Conservation (phyloP, 1,140 invertebrate genomes). For the Drosophila serrata region DNA sequence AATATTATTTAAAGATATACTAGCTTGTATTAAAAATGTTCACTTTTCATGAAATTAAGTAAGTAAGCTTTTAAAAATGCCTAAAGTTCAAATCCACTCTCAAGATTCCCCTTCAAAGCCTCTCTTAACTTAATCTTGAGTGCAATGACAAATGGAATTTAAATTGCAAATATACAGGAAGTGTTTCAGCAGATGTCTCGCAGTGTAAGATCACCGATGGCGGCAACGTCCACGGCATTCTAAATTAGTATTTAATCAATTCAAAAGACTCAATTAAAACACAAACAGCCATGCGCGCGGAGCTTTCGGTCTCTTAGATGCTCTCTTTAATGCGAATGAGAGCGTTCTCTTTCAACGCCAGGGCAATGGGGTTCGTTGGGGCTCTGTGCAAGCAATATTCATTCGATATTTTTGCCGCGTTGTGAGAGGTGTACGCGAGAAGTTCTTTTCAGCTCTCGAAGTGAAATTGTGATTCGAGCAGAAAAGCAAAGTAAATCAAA, state of each 20-base stretch:
- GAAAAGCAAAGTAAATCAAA: slow-evolving; percentile 53
- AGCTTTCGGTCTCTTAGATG: slow-evolving; percentile 39
- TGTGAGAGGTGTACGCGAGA: slow-evolving; percentile 41
- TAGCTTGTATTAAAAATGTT: neutral
- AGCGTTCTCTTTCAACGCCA: slow-evolving; percentile 17
- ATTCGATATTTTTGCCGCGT: slow-evolving; percentile 41
- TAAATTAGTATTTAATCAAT: slow-evolving; percentile 77
- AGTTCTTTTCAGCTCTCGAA: slow-evolving; percentile 13
- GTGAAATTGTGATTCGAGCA: slow-evolving; percentile 26
- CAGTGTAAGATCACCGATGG: slow-evolving; percentile 44
- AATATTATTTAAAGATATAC: neutral
- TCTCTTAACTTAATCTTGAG: neutral
- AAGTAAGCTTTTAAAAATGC: slow-evolving; percentile 4
- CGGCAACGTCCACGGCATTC: slow-evolving; percentile 54
- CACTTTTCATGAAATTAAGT: neutral
- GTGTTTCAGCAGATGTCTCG: neutral
- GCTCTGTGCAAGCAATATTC: slow-evolving; percentile 19
- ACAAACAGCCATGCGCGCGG: slow-evolving; percentile 20
- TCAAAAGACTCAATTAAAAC: slow-evolving; percentile 60
- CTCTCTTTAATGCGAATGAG: slow-evolving; percentile 18
- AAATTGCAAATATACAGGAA: slow-evolving; percentile 30
- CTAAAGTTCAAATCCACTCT: neutral
- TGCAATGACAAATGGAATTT: slow-evolving; percentile 7
- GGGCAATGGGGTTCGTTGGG: neutral
- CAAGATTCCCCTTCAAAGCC: neutral